Conservation (phyloP, 2,797 vertebrate genomes). For the Brachyrhaphis roseni region DNA sequence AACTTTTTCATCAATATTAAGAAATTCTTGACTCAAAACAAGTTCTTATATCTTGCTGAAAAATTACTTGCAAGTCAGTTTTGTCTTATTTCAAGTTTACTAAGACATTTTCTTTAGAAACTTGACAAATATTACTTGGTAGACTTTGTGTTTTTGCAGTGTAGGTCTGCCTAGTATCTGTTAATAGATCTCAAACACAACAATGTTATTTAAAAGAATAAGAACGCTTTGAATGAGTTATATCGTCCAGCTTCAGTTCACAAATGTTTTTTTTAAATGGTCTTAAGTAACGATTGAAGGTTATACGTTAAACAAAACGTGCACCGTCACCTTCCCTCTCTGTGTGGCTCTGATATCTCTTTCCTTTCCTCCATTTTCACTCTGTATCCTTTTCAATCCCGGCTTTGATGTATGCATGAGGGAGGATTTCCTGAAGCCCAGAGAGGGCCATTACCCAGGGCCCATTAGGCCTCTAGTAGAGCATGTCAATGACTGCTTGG, state of each 20-base stretch:
- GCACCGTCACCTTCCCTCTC: slow-evolving; percentile 38
- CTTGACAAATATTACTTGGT: too few species aligned
- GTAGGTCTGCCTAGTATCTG: not conserved
- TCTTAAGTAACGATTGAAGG: not conserved
- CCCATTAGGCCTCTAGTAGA: slow-evolving; percentile 84
- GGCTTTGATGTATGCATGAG: slow-evolving; percentile 80
- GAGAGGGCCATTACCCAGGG: slow-evolving; percentile 83
- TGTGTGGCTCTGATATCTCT: slow-evolving; percentile 67
- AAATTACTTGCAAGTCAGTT: too few species aligned
- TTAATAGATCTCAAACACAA: not conserved
- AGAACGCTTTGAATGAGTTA: not conserved
- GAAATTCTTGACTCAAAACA: too few species aligned
- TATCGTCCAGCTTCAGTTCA: not conserved
- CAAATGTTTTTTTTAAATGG: not conserved
- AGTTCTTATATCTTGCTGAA: too few species aligned
- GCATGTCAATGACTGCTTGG: slow-evolving; percentile 79
- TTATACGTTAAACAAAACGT: slow-evolving; percentile 35
- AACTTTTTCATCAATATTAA: too few species aligned
- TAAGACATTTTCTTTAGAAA: too few species aligned
- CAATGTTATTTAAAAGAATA: not conserved
- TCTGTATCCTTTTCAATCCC: slow-evolving; percentile 71
- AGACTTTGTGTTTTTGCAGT: too few species aligned
- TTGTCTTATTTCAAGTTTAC: too few species aligned
- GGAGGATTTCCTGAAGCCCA: slow-evolving; percentile 83
- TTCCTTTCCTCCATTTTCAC: slow-evolving; percentile 54